Conservation (phyloP, 1,140 invertebrate species). For the Drosophila micromelanica region DNA sequence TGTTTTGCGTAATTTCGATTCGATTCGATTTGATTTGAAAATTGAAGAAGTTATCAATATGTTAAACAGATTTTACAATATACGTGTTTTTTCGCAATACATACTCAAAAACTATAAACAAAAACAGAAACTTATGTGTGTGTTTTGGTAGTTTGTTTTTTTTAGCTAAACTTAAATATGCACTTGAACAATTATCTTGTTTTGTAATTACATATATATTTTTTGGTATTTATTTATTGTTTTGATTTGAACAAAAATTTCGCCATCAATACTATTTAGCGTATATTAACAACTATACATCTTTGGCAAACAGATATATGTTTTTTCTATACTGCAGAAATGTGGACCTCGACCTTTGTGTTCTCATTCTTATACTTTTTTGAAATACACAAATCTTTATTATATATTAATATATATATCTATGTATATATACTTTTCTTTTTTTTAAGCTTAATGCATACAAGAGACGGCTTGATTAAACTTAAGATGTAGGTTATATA, state of each 20-base stretch:
- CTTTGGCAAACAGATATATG: slow-evolving; percentile 80
- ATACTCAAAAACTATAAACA: slow-evolving; percentile 73
- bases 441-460: slow-evolving; percentile 82
- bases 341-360: slow-evolving; percentile 84
- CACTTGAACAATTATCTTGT: slow-evolving; percentile 50
- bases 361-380: slow-evolving; percentile 63
- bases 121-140: slow-evolving; percentile 78
- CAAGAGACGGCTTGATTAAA: slow-evolving; percentile 82
- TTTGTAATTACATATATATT: slow-evolving; percentile 32
- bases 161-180: slow-evolving; percentile 64
- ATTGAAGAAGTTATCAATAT: slow-evolving; percentile 74
- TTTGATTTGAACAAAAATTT: slow-evolving; percentile 84
- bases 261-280: slow-evolving; percentile 84
- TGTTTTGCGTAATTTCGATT: slow-evolving; percentile 84
- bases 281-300: slow-evolving; percentile 82
- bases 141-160: slow-evolving; percentile 36
- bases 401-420: slow-evolving; percentile 33
- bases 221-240: slow-evolving; percentile 17
- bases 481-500: slow-evolving; percentile 48
- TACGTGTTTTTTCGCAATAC: slow-evolving; percentile 50
- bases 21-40: slow-evolving; percentile 71
- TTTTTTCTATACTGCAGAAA: slow-evolving; percentile 81
- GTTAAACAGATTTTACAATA: slow-evolving; percentile 61
- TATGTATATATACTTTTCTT: slow-evolving; percentile 53
- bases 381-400: slow-evolving; percentile 75